Conservation (phyloP, 2,797 vertebrate genomes). For the Neosilurus hyrtlii region DNA sequence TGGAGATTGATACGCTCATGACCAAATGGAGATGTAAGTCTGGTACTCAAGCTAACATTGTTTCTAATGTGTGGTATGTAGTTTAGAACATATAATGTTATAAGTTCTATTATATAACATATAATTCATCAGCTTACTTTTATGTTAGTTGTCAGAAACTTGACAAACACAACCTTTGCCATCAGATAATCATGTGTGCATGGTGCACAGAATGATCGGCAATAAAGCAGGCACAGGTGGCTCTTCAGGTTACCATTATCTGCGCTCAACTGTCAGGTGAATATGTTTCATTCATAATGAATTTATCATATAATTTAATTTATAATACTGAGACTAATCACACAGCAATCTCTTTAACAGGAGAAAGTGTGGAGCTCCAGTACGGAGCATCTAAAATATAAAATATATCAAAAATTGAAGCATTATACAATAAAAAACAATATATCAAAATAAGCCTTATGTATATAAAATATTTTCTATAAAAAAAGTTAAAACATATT, state of each 20-base stretch:
- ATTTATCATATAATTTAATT: neutral
- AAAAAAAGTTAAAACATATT: no score
- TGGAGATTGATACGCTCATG: slow-evolving; percentile 93
- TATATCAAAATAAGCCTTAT: no score
- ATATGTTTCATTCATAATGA: neutral
- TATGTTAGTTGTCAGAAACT: neutral
- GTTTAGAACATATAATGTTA: no score
- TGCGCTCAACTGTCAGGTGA: slow-evolving; percentile 95
- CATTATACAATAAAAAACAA: no score
- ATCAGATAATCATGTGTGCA: slow-evolving; percentile 94
- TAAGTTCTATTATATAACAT: no score
- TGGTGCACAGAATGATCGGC: slow-evolving; percentile 98
- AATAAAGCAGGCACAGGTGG: slow-evolving; percentile 92
- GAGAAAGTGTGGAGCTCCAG: no score
- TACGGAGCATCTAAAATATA: no score
- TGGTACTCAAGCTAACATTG: neutral
- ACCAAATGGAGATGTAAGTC: slow-evolving; percentile 98
- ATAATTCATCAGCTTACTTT: slow-evolving; percentile 69
- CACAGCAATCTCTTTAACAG: no score
- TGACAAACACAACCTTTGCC: slow-evolving; percentile 30
- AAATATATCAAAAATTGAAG: no score
- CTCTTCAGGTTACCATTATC: slow-evolving; percentile 94
- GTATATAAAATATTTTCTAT: no score
- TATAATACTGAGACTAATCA: neutral
- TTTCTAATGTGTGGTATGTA: neutral